A percentile compares a stretch with the other conserved stretches of the same genome.
phyloP scores from a whole-genome alignment of 1,140 invertebrate genomes.

The Drosophila yakuba region DNA sequence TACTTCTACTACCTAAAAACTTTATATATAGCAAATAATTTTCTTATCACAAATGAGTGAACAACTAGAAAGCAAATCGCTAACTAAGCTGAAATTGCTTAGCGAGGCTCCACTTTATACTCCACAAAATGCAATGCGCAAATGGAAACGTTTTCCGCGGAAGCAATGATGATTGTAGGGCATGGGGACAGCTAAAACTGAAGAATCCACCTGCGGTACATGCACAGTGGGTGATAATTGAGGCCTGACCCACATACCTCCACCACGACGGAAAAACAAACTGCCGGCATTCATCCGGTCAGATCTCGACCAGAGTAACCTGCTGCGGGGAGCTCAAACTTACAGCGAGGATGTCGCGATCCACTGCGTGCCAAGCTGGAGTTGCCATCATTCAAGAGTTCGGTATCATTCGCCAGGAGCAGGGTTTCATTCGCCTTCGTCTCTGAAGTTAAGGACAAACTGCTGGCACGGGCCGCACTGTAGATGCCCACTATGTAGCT shows the following conservation, averaged over 20 bases:
- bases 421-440: background rate
- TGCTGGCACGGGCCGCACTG: conserved; percentile 59
- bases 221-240: conserved; percentile 75
- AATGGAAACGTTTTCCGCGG: conserved; percentile 27
- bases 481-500: conserved; percentile 64
- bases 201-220: conserved; percentile 66
- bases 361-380: conserved; percentile 30
- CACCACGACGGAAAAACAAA: conserved; percentile 58
- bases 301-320: conserved; percentile 11
- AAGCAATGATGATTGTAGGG: conserved; percentile 33
- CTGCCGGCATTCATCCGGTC: conserved; percentile 42
- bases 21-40: no score
- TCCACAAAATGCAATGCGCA: conserved; percentile 26
- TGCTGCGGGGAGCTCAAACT: conserved; percentile 27
- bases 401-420: conserved; percentile 19
- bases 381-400: background rate
- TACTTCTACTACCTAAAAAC: no score
- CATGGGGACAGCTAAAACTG: conserved; percentile 59
- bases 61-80: background rate
- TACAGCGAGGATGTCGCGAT: conserved; percentile 76
- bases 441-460: conserved; percentile 1
- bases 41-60: no score
- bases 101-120: background rate
- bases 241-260: conserved; percentile 72
- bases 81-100: background rate